Percentiles rank a stretch among this genome's conserved stretches.
phyloP scores from a whole-genome alignment of 2,888 invertebrate genomes.

The Glaucopsyche alexis region DNA sequence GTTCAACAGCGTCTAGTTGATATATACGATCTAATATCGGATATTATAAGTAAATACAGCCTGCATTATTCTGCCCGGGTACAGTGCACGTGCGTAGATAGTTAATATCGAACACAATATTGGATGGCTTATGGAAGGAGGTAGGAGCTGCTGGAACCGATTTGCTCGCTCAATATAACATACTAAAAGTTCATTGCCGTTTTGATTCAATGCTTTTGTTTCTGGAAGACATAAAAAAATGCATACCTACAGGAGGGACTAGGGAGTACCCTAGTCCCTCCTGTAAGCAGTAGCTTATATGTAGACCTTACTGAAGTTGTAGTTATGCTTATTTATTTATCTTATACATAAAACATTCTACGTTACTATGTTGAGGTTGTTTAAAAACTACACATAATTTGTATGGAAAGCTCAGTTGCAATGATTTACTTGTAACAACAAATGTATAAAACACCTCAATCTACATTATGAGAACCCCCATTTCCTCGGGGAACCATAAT shows the following conservation, averaged over 20 bases:
- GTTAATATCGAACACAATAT: conserved; percentile 43
- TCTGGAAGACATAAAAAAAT: neutral
- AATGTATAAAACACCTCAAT: conserved; percentile 8
- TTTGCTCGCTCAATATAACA: conserved; percentile 71
- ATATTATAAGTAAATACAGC: conserved; percentile 29
- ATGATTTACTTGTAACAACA: neutral
- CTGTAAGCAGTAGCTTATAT: too few relatives aligned
- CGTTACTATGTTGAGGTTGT: neutral
- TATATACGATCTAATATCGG: conserved; percentile 21
- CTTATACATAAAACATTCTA: too few relatives aligned
- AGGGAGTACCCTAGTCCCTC: too few relatives aligned
- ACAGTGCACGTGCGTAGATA: conserved; percentile 38
- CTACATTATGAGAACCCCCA: conserved; percentile 20
- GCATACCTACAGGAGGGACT: neutral
- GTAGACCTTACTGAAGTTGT: neutral
- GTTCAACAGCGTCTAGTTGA: neutral
- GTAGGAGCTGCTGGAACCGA: conserved; percentile 46
- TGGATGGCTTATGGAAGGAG: conserved; percentile 34
- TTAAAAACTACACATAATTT: too few relatives aligned
- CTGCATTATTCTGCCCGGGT: conserved; percentile 34
- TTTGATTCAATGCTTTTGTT: neutral
- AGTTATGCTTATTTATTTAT: neutral
- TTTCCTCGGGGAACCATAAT: conserved; percentile 37
- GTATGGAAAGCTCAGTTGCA: neutral
- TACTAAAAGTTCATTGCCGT: conserved; percentile 68